phyloP scores from a whole-genome alignment of 2,797 vertebrate species.

The Thamnophis elegans region DNA sequence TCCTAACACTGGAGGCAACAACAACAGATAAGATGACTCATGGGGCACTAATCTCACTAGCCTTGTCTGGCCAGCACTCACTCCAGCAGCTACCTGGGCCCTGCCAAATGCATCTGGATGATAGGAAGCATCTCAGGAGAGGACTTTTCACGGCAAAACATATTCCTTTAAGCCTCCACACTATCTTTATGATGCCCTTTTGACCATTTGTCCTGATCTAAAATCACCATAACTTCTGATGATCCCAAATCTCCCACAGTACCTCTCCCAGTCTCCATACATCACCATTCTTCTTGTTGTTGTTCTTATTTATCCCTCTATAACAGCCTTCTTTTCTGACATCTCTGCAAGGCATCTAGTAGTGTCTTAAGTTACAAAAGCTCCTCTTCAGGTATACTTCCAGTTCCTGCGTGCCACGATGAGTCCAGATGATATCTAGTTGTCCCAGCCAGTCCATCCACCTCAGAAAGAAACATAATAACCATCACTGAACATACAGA shows the following conservation, averaged over 20 bases:
- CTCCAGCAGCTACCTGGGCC: not conserved
- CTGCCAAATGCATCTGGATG: not conserved
- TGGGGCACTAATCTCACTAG: not conserved
- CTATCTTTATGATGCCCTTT: not conserved
- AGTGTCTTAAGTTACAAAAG: not conserved
- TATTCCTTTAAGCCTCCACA: not conserved
- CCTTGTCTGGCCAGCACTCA: not conserved
- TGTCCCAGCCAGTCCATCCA: not conserved
- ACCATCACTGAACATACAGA: not conserved
- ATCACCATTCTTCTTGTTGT: not conserved
- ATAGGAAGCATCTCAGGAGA: not conserved
- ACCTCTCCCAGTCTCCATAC: not conserved
- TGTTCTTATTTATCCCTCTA: not conserved
- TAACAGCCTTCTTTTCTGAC: not conserved
- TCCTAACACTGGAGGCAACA: not conserved
- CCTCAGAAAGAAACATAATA: not conserved
- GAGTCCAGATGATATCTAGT: not conserved
- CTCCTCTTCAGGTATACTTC: not conserved
- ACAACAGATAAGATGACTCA: not conserved
- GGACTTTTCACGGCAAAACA: not conserved
- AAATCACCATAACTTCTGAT: not conserved
- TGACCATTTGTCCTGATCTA: not conserved
- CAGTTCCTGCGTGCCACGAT: not conserved
- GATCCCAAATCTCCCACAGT: not conserved
- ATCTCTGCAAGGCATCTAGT: not conserved